A percentile compares a stretch with the other conserved stretches of the same genome.
Evolutionary conservation across 2,113 vertebrate species (phyloP).

Genomic region (Anas platyrhynchos): DNA sequence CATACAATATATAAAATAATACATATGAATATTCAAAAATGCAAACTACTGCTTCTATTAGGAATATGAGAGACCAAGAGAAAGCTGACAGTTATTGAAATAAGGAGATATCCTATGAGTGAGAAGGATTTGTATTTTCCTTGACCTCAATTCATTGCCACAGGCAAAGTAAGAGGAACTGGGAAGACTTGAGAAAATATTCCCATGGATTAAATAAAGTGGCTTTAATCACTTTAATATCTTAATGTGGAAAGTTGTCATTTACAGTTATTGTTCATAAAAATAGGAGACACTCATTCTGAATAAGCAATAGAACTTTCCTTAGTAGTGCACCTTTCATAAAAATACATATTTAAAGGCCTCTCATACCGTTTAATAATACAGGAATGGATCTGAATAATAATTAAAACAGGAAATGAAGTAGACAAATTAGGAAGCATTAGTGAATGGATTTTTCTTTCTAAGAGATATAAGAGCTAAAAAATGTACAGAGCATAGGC

Average conservation of each 20-base stretch:
- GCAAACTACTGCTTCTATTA: neutral
- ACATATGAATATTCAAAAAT: neutral
- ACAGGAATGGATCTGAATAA: neutral
- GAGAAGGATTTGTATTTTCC: conserved; percentile 12
- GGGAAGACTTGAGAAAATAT: neutral
- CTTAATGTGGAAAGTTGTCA: neutral
- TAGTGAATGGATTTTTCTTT: neutral
- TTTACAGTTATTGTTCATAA: neutral
- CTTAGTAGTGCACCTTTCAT: neutral
- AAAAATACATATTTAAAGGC: neutral
- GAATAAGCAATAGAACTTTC: neutral
- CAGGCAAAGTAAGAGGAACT: neutral
- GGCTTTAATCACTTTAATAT: neutral
- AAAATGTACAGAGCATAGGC: neutral
- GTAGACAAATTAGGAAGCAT: neutral
- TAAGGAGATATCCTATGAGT: neutral
- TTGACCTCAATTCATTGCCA: neutral
- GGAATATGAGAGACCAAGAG: neutral
- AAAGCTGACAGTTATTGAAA: neutral
- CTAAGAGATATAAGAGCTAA: neutral
- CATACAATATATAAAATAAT: neutral
- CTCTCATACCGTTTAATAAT: conserved; percentile 7
- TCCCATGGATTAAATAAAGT: neutral
- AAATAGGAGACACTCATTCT: neutral
- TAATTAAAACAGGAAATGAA: neutral